Base-by-base conservation (phyloP, 2,797 vertebrate genomes). In the Chelmon rostratus region DNA sequence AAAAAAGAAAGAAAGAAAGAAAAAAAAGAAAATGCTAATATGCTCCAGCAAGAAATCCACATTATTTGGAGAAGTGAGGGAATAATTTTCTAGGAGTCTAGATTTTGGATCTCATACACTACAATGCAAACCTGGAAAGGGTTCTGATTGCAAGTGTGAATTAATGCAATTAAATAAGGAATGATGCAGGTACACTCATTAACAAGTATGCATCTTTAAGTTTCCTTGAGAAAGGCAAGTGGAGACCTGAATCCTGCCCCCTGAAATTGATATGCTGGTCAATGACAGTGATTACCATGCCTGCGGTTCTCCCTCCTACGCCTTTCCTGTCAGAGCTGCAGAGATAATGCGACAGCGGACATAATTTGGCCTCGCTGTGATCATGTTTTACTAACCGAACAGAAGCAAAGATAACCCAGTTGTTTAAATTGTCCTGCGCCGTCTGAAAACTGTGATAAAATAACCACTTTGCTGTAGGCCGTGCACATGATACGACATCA, bases 331-430 rank as follows among this genome's bases (percentile, higher is more conserved):
- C 84, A 83, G 79, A 65, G 63, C 37, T 6, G 25, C 49, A 40
- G 47, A 82, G 89, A 90, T 87, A 90, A 90, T 86, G 79, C 82
- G 71, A 78, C 76, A 40, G 56, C 59, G 58, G 59, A 57, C 59
- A 35, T 79, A 76, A 78, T 78, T 69, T 68, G 76, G 68, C 58
- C 76, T 58, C 5, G 68, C 77, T 68, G 65, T 73, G 74, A 89
- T 86, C 68, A 52, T 78, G 86, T 86, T 85, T 80, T 83, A 69
- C 77, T 49, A 80, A 80, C 74, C 52, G 23, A 63, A 78, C 79
- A 79, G 44, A 52, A 47, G 38, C 37, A 75, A 62, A 81, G 82
- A 81, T 87, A 87, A 81, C 79, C 70, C 28, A 31, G 49, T 78
- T 63, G 70, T 62, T 80, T 63, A 49, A 76, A 23, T 78, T 2